Conservation (phyloP, 2,797 vertebrate species). For the Gouania willdenowi region DNA sequence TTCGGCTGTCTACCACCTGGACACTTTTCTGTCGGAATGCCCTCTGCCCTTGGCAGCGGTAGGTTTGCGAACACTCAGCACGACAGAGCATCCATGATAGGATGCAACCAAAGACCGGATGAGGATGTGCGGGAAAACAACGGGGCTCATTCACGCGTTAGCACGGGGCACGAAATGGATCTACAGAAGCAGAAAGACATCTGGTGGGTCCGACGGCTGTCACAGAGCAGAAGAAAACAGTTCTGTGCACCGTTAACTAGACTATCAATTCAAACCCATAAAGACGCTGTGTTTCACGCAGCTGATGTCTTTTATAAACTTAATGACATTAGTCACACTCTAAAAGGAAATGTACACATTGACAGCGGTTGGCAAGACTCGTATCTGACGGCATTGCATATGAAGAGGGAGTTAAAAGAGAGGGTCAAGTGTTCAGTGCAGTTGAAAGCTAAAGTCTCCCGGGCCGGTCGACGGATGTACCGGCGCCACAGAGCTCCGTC, state of each 20-base stretch:
- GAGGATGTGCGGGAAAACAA: neutral
- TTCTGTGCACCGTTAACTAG: too few relatives aligned
- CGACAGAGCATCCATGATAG: neutral
- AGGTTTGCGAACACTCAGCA: neutral
- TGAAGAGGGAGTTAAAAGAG: conserved; percentile 52
- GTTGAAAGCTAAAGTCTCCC: conserved; percentile 57
- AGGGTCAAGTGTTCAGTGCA: conserved; percentile 24
- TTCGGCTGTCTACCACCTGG: too few relatives aligned
- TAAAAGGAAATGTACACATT: conserved; percentile 60
- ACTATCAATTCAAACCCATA: too few relatives aligned
- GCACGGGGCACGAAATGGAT: conserved; percentile 15
- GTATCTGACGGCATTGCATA: conserved; percentile 24
- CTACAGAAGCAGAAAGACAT: conserved; percentile 50
- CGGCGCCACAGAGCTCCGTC: conserved; percentile 61
- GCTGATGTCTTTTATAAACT: conserved; percentile 55
- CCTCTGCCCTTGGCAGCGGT: too few relatives aligned
- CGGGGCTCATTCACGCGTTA: neutral
- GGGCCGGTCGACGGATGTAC: conserved; percentile 67
- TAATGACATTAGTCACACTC: too few relatives aligned
- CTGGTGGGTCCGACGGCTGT: conserved; percentile 59
- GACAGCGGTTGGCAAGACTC: conserved; percentile 59
- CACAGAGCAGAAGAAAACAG: conserved; percentile 21
- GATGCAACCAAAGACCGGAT: neutral
- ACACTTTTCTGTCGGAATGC: too few relatives aligned
- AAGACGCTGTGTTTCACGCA: conserved; percentile 45